These are phyloP conservation scores for Leuctra nigra DNA, from an alignment of 2,888 invertebrate species.

Conservation along the genomic window DNA sequence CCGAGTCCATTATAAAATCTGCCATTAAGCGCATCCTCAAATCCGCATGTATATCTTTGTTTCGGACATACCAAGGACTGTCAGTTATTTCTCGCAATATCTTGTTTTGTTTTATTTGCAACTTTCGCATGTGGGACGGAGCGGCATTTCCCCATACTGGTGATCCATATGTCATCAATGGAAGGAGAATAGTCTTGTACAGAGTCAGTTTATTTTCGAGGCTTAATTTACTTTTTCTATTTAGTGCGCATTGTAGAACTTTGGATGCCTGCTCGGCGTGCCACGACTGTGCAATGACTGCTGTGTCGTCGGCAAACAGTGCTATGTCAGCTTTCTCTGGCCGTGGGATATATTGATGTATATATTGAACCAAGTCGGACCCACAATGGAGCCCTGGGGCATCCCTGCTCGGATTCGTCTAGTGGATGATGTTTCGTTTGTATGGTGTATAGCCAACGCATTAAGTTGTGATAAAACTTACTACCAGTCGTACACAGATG, in stretches of 20 bases:
- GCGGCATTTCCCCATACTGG: neutral
- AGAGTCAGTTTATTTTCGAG: neutral
- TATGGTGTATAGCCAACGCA: too few relatives aligned
- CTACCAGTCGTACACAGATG: too few relatives aligned
- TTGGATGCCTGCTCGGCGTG: slow-evolving; percentile 1
- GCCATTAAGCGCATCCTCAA: too few relatives aligned
- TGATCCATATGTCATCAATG: neutral
- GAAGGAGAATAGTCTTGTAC: neutral
- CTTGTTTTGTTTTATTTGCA: neutral
- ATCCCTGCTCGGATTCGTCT: slow-evolving; percentile 30
- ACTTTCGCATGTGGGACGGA: slow-evolving; percentile 1
- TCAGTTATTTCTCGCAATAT: neutral
- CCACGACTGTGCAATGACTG: slow-evolving; percentile 8
- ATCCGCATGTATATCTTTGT: neutral
- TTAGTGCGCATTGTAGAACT: slow-evolving; percentile 8
- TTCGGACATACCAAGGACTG: neutral
- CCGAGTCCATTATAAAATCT: too few relatives aligned
- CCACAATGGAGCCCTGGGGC: slow-evolving; percentile 31
- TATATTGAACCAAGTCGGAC: slow-evolving; percentile 29
- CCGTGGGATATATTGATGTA: slow-evolving; percentile 32
- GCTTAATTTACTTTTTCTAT: neutral
- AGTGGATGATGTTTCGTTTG: too few relatives aligned
- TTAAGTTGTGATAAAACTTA: too few relatives aligned
- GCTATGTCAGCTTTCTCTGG: neutral
- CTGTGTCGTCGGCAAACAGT: slow-evolving; percentile 29